Evolutionary conservation across 2,113 vertebrate genomes (phyloP), one percentile per base, ranked within the genome.

Genomic region (Condylura cristata): DNA sequence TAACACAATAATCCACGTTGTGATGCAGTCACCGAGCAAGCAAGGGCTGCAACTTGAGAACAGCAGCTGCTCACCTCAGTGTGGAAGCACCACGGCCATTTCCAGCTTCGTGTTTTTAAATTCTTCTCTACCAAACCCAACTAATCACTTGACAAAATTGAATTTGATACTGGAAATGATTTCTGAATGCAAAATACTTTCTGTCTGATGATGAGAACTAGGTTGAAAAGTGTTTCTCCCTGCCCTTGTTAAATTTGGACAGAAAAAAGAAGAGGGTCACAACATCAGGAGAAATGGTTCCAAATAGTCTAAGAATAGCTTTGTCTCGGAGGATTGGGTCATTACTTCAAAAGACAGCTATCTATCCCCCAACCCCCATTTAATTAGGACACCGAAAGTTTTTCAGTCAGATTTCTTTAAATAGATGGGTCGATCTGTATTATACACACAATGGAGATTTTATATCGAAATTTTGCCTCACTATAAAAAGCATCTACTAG

Each of bases 121-220:
- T 97, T 96, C 95, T 93, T 94, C 92, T 95, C 89, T 93, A 93
- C 72, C 72, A 86, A 97, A 96, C 63, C 94, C 91, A 94, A 96
- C 96, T 97, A 97, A 97, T 97, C 96, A 97, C 89, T 93, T 94
- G 95, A 96, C 58, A 94, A 95, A 97, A 97, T 90, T 95, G 94
- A 97, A 97, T 92, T 95, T 96, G 84, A 96, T 97, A 95, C 76
- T 82, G 58, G 56, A 97, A 97, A 94, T 96, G 72, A 85, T 70
- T 97, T 97, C 94, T 94, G 95, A 97, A 97, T 97, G 86, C 92
- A 96, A 96, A 97, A 95, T 78, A 88, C 81, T 95, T 96, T 89
- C 81, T 46, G 78, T 93, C 83, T 80, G 89, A 95, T 96, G 93
- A 81, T 85, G 93, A 96, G 94, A 94, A 96, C 58, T 89, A 90